Conservation (phyloP, 2,797 vertebrate species). For the Poeciliopsis presidionis region DNA sequence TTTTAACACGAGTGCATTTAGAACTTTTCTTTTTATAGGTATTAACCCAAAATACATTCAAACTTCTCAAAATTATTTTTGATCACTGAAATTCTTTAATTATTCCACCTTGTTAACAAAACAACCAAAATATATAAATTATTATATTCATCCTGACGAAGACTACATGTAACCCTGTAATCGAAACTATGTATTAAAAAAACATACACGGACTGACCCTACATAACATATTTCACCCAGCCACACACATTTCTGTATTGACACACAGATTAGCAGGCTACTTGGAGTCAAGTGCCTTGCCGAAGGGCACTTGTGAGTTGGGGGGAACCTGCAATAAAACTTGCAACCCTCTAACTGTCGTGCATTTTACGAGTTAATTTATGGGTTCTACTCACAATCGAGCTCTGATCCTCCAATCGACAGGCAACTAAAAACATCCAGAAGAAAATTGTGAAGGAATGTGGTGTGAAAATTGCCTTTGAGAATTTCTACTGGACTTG, state of each 20-base stretch:
- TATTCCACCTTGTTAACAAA: background rate
- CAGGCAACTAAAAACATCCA: background rate
- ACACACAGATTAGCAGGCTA: background rate
- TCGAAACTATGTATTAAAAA: background rate
- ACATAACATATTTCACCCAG: background rate
- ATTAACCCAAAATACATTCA: background rate
- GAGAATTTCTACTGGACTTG: background rate
- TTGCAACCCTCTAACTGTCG: background rate
- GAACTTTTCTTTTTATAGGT: background rate
- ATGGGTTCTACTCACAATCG: background rate
- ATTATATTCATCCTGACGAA: background rate
- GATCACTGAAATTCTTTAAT: background rate
- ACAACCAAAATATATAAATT: background rate
- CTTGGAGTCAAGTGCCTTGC: background rate
- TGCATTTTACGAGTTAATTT: background rate
- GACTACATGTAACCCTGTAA: background rate
- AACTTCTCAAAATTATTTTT: background rate
- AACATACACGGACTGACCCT: background rate
- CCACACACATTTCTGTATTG: background rate
- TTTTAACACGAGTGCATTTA: background rate
- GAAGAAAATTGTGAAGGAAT: background rate
- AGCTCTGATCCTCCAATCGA: no score
- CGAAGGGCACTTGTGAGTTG: background rate
- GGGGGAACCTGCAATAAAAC: background rate
- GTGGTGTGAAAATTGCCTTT: conserved; percentile 8